A percentile compares a stretch with the other conserved stretches of the same genome.
Evolutionary conservation across 2,113 vertebrate species (phyloP).

Genomic region (Balaeniceps rex): DNA sequence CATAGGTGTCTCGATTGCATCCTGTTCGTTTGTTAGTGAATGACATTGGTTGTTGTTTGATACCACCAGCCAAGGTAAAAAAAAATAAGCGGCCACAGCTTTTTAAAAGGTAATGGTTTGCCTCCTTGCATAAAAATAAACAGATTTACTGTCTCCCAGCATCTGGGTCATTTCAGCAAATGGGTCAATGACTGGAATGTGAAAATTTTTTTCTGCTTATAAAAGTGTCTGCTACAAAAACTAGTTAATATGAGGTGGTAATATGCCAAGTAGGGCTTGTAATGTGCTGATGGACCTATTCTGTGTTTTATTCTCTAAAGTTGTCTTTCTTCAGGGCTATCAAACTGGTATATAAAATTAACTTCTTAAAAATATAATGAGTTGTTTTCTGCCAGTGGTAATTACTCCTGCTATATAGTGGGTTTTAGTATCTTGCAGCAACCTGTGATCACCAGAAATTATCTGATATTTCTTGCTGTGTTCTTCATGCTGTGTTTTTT

Average conservation of each 20-base stretch:
- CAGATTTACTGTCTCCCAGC: background rate
- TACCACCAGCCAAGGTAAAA: background rate
- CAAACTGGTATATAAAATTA: background rate
- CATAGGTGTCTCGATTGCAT: background rate
- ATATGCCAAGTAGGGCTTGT: background rate
- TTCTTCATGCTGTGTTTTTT: background rate
- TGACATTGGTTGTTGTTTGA: background rate
- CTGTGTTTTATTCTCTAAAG: background rate
- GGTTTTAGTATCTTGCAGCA: background rate
- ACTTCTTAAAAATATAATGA: background rate
- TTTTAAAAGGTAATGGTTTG: background rate
- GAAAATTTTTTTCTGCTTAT: background rate
- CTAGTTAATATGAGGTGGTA: background rate
- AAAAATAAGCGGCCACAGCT: background rate
- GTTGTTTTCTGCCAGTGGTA: background rate
- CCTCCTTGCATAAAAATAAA: background rate
- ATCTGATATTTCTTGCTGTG: background rate
- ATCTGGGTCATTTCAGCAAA: background rate
- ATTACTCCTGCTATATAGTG: background rate
- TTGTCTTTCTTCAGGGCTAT: background rate
- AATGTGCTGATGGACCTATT: background rate
- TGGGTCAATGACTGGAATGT: background rate
- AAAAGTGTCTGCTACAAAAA: background rate
- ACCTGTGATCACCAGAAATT: background rate
- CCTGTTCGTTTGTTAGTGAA: rapidly evolving